phyloP scores from a whole-genome alignment of 2,797 vertebrate species.

The Acipenser ruthenus region DNA sequence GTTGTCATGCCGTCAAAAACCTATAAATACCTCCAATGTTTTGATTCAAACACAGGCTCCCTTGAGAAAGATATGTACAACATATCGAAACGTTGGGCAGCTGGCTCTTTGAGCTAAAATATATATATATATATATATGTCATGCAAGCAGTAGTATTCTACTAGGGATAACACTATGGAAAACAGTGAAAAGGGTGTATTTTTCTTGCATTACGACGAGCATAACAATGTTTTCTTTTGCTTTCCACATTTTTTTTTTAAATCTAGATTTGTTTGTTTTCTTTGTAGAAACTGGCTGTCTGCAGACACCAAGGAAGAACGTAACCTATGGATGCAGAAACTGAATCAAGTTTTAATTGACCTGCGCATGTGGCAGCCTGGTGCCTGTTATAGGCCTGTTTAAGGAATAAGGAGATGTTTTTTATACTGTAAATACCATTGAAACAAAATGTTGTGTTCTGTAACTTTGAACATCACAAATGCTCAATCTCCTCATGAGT shows the following conservation, averaged over 20 bases:
- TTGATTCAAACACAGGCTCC: too few species aligned
- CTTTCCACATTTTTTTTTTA: not conserved
- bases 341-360: conserved; percentile 89
- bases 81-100: too few species aligned
- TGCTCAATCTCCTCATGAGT: too few species aligned
- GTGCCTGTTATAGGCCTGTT: conserved; percentile 72
- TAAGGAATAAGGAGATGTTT: conserved; percentile 23
- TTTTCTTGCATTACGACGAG: not conserved
- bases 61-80: too few species aligned
- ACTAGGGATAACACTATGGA: not conserved
- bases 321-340: conserved; percentile 93
- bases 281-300: conserved; percentile 87
- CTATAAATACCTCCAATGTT: too few species aligned
- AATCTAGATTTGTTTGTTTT: too few species aligned
- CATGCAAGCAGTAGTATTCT: not conserved
- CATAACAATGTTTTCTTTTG: not conserved
- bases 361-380: conserved; percentile 92
- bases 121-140: not conserved
- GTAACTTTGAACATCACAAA: too few species aligned
- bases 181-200: not conserved
- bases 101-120: too few species aligned
- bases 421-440: too few species aligned
- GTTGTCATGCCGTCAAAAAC: too few species aligned
- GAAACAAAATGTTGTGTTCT: too few species aligned
- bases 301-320: conserved; percentile 91